Percentiles rank a stretch among this genome's conserved stretches.
These are phyloP conservation scores for Paratrypauchen microcephalus DNA, from an alignment of 2,797 vertebrate genomes.

Conservation along the genomic window DNA sequence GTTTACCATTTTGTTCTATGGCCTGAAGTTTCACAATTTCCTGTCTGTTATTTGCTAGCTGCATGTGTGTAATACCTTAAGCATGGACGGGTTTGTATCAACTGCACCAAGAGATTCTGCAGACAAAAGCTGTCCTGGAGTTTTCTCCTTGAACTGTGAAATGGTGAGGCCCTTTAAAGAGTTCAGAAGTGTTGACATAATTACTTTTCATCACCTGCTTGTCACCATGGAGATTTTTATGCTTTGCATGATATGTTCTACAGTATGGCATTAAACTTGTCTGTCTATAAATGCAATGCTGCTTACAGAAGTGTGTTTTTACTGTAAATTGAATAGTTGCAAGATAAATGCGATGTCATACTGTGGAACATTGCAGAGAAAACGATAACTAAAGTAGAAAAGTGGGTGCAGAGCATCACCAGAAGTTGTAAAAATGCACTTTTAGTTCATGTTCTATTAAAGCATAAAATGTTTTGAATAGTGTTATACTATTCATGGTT, in stretches of 20 bases:
- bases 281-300: too few relatives aligned
- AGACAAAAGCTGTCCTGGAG: constrained; percentile 60
- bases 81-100: constrained; percentile 79
- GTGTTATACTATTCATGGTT: constrained; percentile 82
- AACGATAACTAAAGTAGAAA: too few relatives aligned
- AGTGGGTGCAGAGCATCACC: too few relatives aligned
- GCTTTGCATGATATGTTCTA: not conserved
- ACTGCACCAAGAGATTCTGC: constrained; percentile 51
- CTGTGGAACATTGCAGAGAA: too few relatives aligned
- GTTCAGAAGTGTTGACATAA: not conserved
- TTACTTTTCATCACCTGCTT: not conserved
- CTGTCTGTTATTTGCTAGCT: constrained; percentile 61
- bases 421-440: not conserved
- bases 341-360: too few relatives aligned
- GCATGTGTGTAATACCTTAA: constrained; percentile 80
- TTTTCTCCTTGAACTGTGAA: constrained; percentile 83
- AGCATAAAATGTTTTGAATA: constrained; percentile 39
- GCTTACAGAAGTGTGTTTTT: too few relatives aligned
- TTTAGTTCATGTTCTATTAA: not conserved
- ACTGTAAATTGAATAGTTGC: too few relatives aligned
- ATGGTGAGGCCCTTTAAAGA: constrained; percentile 60
- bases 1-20: not conserved
- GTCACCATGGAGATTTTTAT: not conserved
- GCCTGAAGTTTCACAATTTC: not conserved
- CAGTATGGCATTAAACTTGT: not conserved